Evolutionary conservation across 2,113 vertebrate genomes (phyloP).

Genomic region (Seriola aureovittata): DNA sequence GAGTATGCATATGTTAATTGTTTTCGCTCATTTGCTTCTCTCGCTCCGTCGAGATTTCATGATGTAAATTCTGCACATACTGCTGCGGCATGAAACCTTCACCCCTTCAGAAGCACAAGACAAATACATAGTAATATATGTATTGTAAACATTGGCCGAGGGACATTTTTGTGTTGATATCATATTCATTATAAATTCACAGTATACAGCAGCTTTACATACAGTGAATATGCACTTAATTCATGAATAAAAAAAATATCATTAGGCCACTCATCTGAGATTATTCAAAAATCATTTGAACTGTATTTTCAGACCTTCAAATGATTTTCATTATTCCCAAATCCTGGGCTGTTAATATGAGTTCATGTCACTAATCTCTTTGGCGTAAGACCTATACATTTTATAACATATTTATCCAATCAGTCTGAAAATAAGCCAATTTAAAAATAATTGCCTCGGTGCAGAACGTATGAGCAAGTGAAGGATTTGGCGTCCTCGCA

Average conservation of each 20-base stretch:
- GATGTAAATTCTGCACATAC: constrained; percentile 5
- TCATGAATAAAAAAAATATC: constrained; percentile 12
- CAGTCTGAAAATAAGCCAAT: constrained; percentile 36
- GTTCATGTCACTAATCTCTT: constrained; percentile 30
- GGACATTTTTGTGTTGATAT: background rate
- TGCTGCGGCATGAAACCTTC: background rate
- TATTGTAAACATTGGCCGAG: background rate
- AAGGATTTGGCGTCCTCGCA: constrained; percentile 14
- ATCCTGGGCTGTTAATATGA: constrained; percentile 3
- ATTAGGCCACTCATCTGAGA: background rate
- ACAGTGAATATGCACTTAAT: background rate
- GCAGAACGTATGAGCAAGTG: constrained; percentile 9
- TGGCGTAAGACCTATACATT: constrained; percentile 24
- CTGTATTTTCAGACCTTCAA: background rate
- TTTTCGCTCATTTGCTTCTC: constrained; percentile 30
- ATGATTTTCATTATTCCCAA: background rate
- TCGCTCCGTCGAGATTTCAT: constrained; percentile 1
- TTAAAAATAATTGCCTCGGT: constrained; percentile 15
- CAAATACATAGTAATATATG: background rate
- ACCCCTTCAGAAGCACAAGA: background rate
- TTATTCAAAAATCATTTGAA: background rate
- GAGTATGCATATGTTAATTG: constrained; percentile 64
- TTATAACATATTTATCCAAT: constrained; percentile 26
- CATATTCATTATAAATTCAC: background rate
- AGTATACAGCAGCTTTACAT: constrained; percentile 17